Base-by-base conservation (phyloP, 1,140 invertebrate genomes). In the Calephelis virginiensis region DNA sequence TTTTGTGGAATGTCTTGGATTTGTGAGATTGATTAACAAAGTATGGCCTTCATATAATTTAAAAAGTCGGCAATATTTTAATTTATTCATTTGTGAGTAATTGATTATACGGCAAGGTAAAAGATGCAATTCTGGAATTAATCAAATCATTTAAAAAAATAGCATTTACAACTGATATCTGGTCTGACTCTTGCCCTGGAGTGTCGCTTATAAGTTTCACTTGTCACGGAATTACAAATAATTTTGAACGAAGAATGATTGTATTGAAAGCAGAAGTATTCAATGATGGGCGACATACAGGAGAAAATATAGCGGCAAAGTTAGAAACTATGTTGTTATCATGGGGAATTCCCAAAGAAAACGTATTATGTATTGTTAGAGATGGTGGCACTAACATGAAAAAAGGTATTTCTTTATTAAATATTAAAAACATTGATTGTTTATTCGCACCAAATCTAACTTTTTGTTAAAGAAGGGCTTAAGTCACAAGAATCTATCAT, bases 351-450 rank as follows among this genome's bases (percentile, higher is more conserved):
- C 66, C 68, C 40, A 76, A 76, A 74, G 72, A 74, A 76, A 78
- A 78, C 11, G 61, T 75, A 59, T 59, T 66, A 75, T 76, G 70
- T 75, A 53, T 76, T 63, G 74, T 78, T 67, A 61, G 74, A 43
- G 72, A 78, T 70, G 68, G 63, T 63, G 74, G 72, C 61, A 62
- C 76, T 67, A 76, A 73, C 69, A 78, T 76, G 73, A 77, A 75
- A 69, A 75, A 67, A 77, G 66, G 68, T 65, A 64, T 71, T 71
- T 63, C 47, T 63, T 69, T 69, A 65, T 67, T 61, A 61, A 48
- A 10, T 13, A 63, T 67, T 64, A 61, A 71, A 67, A 63, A 71
- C 37, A 68, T 73, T 64, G 64, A 72, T 63, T 71, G 61, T 71
- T 49, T 64, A 64, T 61, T n/a, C 66, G 45, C 69, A 70, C 56